A percentile compares a stretch with the other conserved stretches of the same genome.
Conservation (phyloP, 2,888 invertebrate species). For the Orgyia antiqua region DNA sequence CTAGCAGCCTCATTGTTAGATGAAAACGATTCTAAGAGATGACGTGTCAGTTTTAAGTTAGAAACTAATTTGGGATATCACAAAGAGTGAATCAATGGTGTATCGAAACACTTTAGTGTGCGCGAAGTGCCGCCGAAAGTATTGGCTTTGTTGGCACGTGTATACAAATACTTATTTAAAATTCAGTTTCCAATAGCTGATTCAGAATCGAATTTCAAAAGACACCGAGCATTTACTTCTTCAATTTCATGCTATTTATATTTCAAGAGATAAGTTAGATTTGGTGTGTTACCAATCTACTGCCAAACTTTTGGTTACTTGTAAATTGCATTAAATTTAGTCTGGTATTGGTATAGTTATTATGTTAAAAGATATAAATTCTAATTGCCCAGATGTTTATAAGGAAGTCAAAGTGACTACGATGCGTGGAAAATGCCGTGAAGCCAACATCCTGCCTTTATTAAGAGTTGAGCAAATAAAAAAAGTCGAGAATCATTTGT, state of each 20-base stretch:
- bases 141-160: constrained; percentile 57
- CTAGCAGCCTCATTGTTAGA: constrained; percentile 65
- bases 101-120: constrained; percentile 66
- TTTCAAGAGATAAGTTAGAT: constrained; percentile 6
- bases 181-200: constrained; percentile 18
- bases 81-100: constrained; percentile 68
- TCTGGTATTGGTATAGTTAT: constrained; percentile 6
- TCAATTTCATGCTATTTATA: constrained; percentile 19
- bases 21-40: constrained; percentile 71
- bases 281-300: constrained; percentile 1
- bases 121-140: constrained; percentile 56
- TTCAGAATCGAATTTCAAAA: constrained; percentile 16
- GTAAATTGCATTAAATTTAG: no score
- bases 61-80: constrained; percentile 77
- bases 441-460: constrained; percentile 71
- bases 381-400: constrained; percentile 24
- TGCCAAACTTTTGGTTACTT: neutral
- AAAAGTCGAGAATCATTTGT: constrained; percentile 59
- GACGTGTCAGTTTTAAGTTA: constrained; percentile 65
- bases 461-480: constrained; percentile 54
- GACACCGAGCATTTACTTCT: constrained; percentile 11
- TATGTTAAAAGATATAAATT: constrained; percentile 21
- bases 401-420: constrained; percentile 57
- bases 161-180: constrained; percentile 36
- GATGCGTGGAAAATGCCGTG: constrained; percentile 64